Conservation (phyloP, 2,113 vertebrate genomes). For the Caracal caracal region DNA sequence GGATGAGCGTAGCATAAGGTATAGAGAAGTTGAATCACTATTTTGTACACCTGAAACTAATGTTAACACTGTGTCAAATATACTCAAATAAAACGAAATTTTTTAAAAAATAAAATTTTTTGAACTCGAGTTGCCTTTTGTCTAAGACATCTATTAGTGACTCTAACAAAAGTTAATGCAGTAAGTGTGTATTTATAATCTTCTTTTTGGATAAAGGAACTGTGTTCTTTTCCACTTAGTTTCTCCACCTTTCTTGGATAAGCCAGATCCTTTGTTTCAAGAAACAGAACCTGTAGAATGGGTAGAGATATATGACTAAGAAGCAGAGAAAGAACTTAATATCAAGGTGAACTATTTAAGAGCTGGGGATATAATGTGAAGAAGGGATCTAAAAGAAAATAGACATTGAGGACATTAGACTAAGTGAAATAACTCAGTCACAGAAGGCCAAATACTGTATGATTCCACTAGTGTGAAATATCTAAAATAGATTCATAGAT, state of each 20-base stretch:
- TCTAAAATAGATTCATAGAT: not conserved
- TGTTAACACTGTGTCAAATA: not conserved
- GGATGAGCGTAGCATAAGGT: not conserved
- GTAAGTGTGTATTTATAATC: not conserved
- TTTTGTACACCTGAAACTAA: not conserved
- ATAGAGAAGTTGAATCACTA: not conserved
- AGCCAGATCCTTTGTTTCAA: not conserved
- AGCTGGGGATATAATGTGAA: not conserved
- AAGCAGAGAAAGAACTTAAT: not conserved
- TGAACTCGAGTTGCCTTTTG: not conserved
- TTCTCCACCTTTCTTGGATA: not conserved
- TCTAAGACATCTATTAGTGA: not conserved
- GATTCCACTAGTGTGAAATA: not conserved
- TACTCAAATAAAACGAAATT: not conserved
- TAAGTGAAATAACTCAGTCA: not conserved
- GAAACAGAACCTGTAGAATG: not conserved
- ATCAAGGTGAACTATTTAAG: not conserved
- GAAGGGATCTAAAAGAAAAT: not conserved
- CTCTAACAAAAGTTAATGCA: not conserved
- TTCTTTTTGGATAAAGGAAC: not conserved
- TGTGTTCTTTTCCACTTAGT: constrained; percentile 1
- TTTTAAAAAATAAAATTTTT: not conserved
- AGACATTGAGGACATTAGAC: not conserved
- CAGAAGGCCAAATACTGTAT: not conserved
- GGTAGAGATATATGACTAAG: not conserved